Evolutionary conservation across 1,140 invertebrate species (phyloP).

Genomic region (Delia radicum): DNA sequence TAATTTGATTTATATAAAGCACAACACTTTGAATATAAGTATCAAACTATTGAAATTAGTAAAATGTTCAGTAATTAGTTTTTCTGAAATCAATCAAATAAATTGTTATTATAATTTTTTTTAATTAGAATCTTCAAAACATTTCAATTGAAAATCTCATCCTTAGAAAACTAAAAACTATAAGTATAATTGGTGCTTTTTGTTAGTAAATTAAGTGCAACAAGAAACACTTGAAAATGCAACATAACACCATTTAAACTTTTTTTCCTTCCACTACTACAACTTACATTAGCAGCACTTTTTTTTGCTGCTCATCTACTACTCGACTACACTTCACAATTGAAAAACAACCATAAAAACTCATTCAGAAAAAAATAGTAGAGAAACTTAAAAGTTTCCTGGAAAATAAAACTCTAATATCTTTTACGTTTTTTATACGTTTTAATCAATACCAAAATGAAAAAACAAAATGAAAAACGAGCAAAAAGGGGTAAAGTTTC

Average conservation of each 20-base stretch:
- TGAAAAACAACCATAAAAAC: neutral
- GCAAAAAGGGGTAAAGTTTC: constrained; percentile 1
- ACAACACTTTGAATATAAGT: too few relatives aligned
- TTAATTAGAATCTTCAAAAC: too few relatives aligned
- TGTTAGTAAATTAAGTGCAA: constrained; percentile 17
- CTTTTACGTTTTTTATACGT: neutral
- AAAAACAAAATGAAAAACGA: too few relatives aligned
- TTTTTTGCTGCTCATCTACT: neutral
- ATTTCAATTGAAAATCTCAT: too few relatives aligned
- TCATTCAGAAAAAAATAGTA: neutral
- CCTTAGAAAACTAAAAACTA: neutral
- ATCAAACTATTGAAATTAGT: too few relatives aligned
- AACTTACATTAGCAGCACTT: neutral
- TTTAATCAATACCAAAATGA: constrained; percentile 8
- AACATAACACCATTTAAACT: constrained; percentile 22
- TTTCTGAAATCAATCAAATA: too few relatives aligned
- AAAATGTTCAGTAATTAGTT: too few relatives aligned
- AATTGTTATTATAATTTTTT: too few relatives aligned
- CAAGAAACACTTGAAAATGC: constrained; percentile 22
- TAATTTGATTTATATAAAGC: too few relatives aligned
- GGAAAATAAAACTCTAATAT: constrained; percentile 17
- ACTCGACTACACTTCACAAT: neutral
- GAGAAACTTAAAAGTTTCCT: neutral
- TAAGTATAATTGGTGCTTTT: constrained; percentile 9
- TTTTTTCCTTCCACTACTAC: neutral